Evolutionary conservation across 2,113 vertebrate species (phyloP).

Genomic region (Aldabrachelys gigantea): DNA sequence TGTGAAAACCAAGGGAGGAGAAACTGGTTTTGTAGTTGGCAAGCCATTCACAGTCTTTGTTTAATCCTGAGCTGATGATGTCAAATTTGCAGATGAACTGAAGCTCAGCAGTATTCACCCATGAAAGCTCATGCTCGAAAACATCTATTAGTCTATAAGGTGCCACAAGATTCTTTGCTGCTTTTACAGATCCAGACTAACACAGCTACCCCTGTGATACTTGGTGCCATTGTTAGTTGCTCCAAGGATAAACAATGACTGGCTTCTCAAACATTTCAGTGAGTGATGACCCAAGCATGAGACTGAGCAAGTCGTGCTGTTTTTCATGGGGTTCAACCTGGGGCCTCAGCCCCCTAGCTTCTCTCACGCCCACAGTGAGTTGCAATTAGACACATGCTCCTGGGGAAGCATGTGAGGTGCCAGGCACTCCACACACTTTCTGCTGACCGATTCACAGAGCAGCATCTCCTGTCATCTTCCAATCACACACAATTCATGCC

Average conservation of each 20-base stretch:
- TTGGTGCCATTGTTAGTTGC: not conserved
- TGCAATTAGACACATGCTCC: not conserved
- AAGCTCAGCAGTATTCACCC: too few species aligned
- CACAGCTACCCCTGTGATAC: too few species aligned
- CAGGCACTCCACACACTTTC: not conserved
- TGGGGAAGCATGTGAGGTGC: not conserved
- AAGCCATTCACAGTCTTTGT: too few species aligned
- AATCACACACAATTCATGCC: not conserved
- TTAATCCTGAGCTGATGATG: too few species aligned
- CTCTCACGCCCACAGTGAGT: not conserved
- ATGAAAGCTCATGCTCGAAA: too few species aligned
- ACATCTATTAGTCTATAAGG: too few species aligned
- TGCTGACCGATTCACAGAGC: not conserved
- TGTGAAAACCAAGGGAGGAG: too few species aligned
- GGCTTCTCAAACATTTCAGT: not conserved
- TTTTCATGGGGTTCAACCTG: not conserved
- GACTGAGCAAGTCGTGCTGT: not conserved
- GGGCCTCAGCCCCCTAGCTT: too few species aligned
- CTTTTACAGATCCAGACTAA: too few species aligned
- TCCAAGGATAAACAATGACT: not conserved
- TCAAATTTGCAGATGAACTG: too few species aligned
- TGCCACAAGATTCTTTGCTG: too few species aligned
- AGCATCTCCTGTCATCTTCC: not conserved
- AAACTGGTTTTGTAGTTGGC: too few species aligned
- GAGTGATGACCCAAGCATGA: accelerated